phyloP scores from a whole-genome alignment of 1,140 invertebrate genomes.

The Pomacea maculata region DNA sequence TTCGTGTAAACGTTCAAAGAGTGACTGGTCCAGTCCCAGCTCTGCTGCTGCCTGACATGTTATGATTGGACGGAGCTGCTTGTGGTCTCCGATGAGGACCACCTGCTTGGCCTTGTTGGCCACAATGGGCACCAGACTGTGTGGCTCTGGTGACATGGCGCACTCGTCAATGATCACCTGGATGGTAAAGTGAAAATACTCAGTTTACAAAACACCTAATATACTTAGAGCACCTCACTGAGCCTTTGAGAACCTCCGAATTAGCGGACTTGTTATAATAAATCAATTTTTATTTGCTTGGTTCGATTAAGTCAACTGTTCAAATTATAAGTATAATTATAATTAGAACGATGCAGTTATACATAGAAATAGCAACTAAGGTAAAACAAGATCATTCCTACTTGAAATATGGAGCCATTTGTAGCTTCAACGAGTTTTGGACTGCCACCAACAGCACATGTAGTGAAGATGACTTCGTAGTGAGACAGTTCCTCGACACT shows the following conservation, averaged over 20 bases:
- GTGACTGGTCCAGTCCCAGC: slow-evolving; percentile 50
- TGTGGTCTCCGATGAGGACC: slow-evolving; percentile 58
- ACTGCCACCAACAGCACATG: slow-evolving; percentile 35
- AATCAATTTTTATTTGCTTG: no score
- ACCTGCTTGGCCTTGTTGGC: slow-evolving; percentile 45
- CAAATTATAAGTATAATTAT: no score
- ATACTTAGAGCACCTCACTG: no score
- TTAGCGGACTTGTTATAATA: no score
- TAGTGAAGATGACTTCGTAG: slow-evolving; percentile 43
- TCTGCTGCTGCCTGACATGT: slow-evolving; percentile 38
- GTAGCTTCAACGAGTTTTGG: slow-evolving; percentile 22
- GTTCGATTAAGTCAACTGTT: no score
- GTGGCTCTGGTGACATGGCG: slow-evolving; percentile 58
- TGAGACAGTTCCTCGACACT: slow-evolving; percentile 27
- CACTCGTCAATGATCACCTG: slow-evolving; percentile 53
- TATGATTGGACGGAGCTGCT: slow-evolving; percentile 54
- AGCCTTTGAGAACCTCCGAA: no score
- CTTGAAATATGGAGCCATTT: slow-evolving; percentile 26
- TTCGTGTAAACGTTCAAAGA: slow-evolving; percentile 53
- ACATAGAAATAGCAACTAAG: no score
- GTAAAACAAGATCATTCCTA: background rate
- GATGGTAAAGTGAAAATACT: background rate
- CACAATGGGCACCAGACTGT: slow-evolving; percentile 49
- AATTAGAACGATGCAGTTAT: no score
- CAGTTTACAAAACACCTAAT: no score